Evolutionary conservation across 1,140 invertebrate genomes (phyloP).

Genomic region (Hermatobates lingyangjiaoensis): DNA sequence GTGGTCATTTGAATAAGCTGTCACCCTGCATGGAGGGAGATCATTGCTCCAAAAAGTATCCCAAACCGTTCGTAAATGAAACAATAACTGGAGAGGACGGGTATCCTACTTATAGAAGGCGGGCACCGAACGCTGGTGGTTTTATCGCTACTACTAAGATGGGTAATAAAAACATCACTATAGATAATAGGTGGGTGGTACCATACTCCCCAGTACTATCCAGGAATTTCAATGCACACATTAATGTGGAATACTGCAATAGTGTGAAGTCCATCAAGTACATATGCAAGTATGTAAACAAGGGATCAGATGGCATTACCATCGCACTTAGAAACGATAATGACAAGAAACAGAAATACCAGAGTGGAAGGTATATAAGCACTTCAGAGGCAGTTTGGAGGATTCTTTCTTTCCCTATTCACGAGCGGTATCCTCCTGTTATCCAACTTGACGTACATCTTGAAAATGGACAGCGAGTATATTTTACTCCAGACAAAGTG

Average conservation of each 20-base stretch:
- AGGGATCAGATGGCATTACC: conserved; percentile 19
- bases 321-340: conserved; percentile 4
- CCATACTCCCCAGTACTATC: conserved; percentile 22
- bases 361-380: conserved; percentile 22
- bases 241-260: conserved; percentile 25
- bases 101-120: conserved; percentile 22
- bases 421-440: conserved; percentile 22
- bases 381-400: conserved; percentile 23
- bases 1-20: conserved; percentile 25
- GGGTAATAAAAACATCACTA: conserved; percentile 13
- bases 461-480: conserved; percentile 20
- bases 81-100: conserved; percentile 22
- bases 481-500: too few species aligned
- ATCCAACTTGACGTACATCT: conserved; percentile 21
- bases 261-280: conserved; percentile 24
- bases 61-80: conserved; percentile 19
- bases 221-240: conserved; percentile 21
- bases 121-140: conserved; percentile 14
- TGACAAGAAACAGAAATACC: conserved; percentile 23
- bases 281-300: conserved; percentile 25
- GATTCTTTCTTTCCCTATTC: conserved; percentile 22
- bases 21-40: conserved; percentile 30
- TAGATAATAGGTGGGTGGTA: conserved; percentile 25
- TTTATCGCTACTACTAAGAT: conserved; percentile 5
- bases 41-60: conserved; percentile 27